Evolutionary conservation across 2,888 invertebrate species (phyloP).

Genomic region (Sarcophaga variegata): DNA sequence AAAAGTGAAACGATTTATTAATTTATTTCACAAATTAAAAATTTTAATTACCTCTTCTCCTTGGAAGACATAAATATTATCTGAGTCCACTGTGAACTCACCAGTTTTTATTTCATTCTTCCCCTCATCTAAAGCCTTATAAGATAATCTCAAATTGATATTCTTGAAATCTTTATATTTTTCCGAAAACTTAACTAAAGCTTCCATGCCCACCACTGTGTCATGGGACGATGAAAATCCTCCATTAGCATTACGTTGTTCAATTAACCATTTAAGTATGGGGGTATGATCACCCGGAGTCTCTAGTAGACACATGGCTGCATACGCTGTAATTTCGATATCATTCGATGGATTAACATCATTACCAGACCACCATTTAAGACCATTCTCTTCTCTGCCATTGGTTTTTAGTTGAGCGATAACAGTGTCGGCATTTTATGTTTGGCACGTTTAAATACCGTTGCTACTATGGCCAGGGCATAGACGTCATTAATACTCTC

Average conservation of each 20-base stretch:
- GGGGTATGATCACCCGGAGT: slow-evolving; percentile 76
- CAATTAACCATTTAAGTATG: slow-evolving; percentile 87
- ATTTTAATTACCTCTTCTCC: slow-evolving; percentile 82
- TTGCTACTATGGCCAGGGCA: slow-evolving; percentile 88
- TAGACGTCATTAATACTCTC: slow-evolving; percentile 87
- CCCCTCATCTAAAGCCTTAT: slow-evolving; percentile 29
- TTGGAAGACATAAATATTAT: slow-evolving; percentile 90
- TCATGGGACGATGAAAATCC: slow-evolving; percentile 89
- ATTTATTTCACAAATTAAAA: too few species aligned
- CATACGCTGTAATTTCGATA: slow-evolving; percentile 93
- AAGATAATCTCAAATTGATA: slow-evolving; percentile 28
- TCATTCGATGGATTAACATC: slow-evolving; percentile 91
- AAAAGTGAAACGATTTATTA: not conserved
- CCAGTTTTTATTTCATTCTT: slow-evolving; percentile 22
- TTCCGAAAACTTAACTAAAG: slow-evolving; percentile 85
- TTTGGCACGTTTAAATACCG: slow-evolving; percentile 89
- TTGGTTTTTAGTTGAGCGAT: slow-evolving; percentile 83
- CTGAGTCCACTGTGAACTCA: slow-evolving; percentile 83
- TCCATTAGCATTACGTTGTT: slow-evolving; percentile 85
- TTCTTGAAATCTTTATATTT: slow-evolving; percentile 80
- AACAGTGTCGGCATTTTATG: slow-evolving; percentile 87
- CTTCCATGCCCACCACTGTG: slow-evolving; percentile 87
- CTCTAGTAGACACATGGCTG: slow-evolving; percentile 86
- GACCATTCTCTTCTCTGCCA: slow-evolving; percentile 83
- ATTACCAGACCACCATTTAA: slow-evolving; percentile 89